phyloP scores from a whole-genome alignment of 2,888 invertebrate genomes.

The Caenorhabditis panamensis region DNA sequence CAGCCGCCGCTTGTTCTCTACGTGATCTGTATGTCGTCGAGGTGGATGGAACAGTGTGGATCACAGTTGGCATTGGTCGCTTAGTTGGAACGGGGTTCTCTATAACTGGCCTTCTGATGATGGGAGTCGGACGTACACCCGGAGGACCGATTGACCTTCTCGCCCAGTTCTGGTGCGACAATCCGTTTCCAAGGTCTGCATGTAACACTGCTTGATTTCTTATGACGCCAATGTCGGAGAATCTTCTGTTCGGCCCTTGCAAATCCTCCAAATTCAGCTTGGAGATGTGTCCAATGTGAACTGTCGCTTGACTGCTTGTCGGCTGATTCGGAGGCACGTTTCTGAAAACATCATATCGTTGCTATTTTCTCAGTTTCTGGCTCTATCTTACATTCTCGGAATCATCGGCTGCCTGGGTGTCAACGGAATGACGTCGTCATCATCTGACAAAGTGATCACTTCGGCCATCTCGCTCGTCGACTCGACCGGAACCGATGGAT shows the following conservation, averaged over 20 bases:
- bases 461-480: slow-evolving; percentile 17
- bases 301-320: slow-evolving; percentile 9
- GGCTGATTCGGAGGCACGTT: neutral
- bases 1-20: neutral
- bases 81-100: neutral
- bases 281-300: slow-evolving; percentile 9
- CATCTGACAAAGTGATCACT: slow-evolving; percentile 38
- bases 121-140: neutral
- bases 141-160: neutral
- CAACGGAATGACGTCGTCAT: slow-evolving; percentile 30
- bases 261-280: slow-evolving; percentile 16
- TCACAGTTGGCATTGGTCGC: too few relatives aligned
- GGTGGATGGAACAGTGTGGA: neutral
- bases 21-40: slow-evolving; percentile 1
- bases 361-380: neutral
- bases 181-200: neutral
- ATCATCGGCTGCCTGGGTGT: slow-evolving; percentile 4
- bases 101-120: neutral
- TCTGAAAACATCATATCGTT: slow-evolving; percentile 15
- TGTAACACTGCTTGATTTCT: neutral
- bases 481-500: neutral
- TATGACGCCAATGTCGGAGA: neutral
- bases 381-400: slow-evolving; percentile 5
- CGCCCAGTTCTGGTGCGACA: too few relatives aligned
- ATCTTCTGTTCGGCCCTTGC: neutral